These are phyloP conservation scores for Drosophila orosa DNA, from an alignment of 1,140 invertebrate genomes.

Conservation along the genomic window DNA sequence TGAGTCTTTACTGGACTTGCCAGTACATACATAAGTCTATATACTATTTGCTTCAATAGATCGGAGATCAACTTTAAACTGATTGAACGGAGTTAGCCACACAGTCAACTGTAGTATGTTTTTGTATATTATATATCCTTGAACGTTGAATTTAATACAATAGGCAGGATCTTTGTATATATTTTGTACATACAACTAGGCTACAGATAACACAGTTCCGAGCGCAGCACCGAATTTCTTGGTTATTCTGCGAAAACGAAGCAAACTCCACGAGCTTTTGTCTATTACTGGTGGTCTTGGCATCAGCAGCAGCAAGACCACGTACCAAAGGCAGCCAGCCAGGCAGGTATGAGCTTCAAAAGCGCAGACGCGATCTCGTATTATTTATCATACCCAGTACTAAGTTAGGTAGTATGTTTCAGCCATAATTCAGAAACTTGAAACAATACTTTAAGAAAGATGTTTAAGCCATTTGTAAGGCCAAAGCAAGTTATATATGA, in stretches of 20 bases:
- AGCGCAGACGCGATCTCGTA: constrained; percentile 18
- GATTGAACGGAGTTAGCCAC: not conserved
- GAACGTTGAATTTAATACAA: not conserved
- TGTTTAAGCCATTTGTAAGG: no score
- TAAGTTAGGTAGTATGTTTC: not conserved
- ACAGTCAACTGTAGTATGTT: not conserved
- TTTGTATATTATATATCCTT: not conserved
- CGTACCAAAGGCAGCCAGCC: not conserved
- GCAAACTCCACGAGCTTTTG: constrained; percentile 73
- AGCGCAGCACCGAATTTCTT: constrained; percentile 49
- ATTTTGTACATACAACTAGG: constrained; percentile 69
- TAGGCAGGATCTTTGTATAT: not conserved
- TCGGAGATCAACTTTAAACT: not conserved
- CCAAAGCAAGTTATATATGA: no score
- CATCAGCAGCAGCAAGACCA: constrained; percentile 8
- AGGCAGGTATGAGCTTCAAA: not conserved
- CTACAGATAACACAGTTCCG: constrained; percentile 64
- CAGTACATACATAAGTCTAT: not conserved
- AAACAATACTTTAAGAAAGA: no score
- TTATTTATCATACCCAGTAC: constrained; percentile 20
- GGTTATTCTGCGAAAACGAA: constrained; percentile 67
- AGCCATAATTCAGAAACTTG: not conserved
- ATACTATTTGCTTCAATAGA: not conserved
- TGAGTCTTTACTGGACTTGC: not conserved
- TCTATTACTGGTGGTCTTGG: constrained; percentile 68